These are phyloP conservation scores for Tipula vernalis DNA, from an alignment of 2,888 invertebrate genomes.

Conservation along the genomic window DNA sequence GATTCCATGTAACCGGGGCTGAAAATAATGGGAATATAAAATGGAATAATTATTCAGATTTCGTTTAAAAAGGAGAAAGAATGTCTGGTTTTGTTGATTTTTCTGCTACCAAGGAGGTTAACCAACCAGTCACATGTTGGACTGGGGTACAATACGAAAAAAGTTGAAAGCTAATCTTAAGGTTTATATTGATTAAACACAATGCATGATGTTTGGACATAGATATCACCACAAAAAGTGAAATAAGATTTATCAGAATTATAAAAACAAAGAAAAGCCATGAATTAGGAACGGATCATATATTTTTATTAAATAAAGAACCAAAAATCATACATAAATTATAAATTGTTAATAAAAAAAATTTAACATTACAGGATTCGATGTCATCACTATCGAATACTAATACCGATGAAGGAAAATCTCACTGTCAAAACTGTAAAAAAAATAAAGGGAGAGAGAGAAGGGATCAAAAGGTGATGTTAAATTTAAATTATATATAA, in stretches of 20 bases:
- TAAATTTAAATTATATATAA: background rate
- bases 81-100: too few species aligned
- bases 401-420: background rate
- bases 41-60: background rate
- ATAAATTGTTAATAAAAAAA: background rate
- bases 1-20: constrained; percentile 21
- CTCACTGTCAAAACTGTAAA: background rate
- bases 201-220: too few species aligned
- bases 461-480: background rate
- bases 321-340: background rate
- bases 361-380: background rate
- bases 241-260: background rate
- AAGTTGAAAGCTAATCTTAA: too few species aligned
- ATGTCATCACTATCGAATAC: background rate
- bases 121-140: too few species aligned
- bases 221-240: too few species aligned
- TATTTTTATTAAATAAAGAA: background rate
- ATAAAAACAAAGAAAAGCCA: background rate
- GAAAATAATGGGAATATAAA: constrained; percentile 9
- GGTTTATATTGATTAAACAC: too few species aligned
- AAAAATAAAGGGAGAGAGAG: background rate
- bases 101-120: too few species aligned
- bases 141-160: too few species aligned
- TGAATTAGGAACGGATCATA: background rate
- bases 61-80: background rate